Conservation (phyloP, 2,113 vertebrate genomes). For the Apteryx mantelli region DNA sequence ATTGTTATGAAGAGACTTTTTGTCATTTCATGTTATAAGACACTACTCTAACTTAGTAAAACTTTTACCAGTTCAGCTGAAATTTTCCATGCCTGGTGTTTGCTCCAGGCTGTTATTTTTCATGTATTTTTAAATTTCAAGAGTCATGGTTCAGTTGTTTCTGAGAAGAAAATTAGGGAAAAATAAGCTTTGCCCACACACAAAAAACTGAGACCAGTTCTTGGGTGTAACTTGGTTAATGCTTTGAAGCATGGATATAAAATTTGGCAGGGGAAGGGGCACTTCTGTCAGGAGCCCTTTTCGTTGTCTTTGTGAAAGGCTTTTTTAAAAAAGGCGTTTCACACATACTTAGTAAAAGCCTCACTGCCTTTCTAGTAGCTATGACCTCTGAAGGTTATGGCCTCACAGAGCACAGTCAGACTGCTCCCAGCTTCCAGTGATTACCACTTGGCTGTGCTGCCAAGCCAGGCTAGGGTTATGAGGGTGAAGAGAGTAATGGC, state of each 20-base stretch:
- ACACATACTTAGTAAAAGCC: not conserved
- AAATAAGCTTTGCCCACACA: not conserved
- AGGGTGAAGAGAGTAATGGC: not conserved
- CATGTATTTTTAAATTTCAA: conserved; percentile 26
- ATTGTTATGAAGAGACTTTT: not conserved
- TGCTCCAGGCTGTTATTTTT: conserved; percentile 17
- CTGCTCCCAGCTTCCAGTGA: not conserved
- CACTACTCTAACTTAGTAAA: not conserved
- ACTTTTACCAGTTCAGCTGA: conserved; percentile 5
- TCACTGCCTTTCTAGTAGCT: not conserved
- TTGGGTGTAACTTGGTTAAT: not conserved
- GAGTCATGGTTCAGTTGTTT: conserved; percentile 38
- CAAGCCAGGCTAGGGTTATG: not conserved
- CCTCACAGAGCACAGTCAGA: not conserved
- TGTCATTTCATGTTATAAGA: conserved; percentile 3
- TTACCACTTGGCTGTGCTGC: not conserved
- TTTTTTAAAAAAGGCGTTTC: not conserved
- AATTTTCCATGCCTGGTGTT: conserved; percentile 34
- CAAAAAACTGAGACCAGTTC: not conserved
- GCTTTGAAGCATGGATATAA: not conserved
- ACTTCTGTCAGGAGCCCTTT: not conserved
- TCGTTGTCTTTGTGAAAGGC: not conserved
- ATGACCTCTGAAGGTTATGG: not conserved
- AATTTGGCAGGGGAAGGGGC: not conserved
- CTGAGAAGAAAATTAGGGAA: not conserved